Base-by-base conservation (phyloP, 2,113 vertebrate species). In the Chitala chitala region DNA sequence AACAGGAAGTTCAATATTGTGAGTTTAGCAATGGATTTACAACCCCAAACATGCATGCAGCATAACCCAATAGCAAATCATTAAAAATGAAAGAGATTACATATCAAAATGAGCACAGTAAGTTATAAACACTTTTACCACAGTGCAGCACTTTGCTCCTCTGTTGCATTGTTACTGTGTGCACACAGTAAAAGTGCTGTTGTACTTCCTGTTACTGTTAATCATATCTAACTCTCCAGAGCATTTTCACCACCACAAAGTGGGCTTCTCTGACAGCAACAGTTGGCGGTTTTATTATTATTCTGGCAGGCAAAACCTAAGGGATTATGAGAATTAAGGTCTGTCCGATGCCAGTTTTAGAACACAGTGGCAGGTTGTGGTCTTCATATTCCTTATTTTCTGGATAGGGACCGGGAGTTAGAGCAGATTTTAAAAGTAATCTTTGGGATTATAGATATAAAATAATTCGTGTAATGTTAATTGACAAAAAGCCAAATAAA, bases 291-390 rank as follows among this genome's bases (percentile, higher is more conserved):
- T 63, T 44, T 42, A 73, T 75, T 69, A 56, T 12, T 24, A 63
- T 71, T n/a, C 71, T 76, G 69, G 66, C 66, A 63, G 66, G 42
- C 42, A 61, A 76, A 53, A 44, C 42, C 70, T 58, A 59, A 50
- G 54, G 46, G 69, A 44, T 76, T 71, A 63, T 71, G 58, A 64
- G 75, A 71, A 71, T 76, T 76, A 71, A 44, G 68, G 20, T 31
- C 31, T 15, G 36, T 13, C 2, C 33, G 63, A 48, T 55, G 44
- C 58, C 9, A 17, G 13, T 51, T 58, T 17, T 24, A 58, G 73
- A 56, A 46, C 38, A 31, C 20, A 13, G 26, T 76, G 46, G 42
- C 44, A 64, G 58, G 15, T 71, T 66, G 13, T 44, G 59, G 33
- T 36, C 50, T 46, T 20, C 48, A 54, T 46, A 3, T 40, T 50